Evolutionary conservation across 2,888 invertebrate species (phyloP).

Genomic region (Nudaria mundana): DNA sequence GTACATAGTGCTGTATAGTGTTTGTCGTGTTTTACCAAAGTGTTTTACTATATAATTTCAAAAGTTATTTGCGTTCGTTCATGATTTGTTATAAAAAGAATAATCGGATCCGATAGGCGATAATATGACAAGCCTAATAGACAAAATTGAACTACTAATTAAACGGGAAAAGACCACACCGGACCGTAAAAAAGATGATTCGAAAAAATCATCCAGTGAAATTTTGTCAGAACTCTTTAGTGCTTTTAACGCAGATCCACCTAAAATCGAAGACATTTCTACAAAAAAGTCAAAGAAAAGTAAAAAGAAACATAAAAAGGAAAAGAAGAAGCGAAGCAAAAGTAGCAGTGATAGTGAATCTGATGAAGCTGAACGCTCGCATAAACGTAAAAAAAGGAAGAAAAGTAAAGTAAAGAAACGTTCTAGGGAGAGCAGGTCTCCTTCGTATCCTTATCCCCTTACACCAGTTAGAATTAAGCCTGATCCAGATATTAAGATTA

Average conservation of each 20-base stretch:
- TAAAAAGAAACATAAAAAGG: constrained; percentile 84
- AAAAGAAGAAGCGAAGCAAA: constrained; percentile 69
- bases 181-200: constrained; percentile 66
- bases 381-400: constrained; percentile 82
- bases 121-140: constrained; percentile 64
- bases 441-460: constrained; percentile 43
- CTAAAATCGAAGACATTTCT: constrained; percentile 69
- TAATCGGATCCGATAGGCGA: too few species aligned
- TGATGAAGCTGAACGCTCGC: constrained; percentile 71
- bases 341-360: constrained; percentile 65
- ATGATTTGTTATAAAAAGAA: too few species aligned
- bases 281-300: constrained; percentile 75
- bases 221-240: constrained; percentile 91
- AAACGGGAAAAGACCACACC: constrained; percentile 73
- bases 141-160: constrained; percentile 70
- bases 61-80: too few species aligned
- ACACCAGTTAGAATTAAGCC: constrained; percentile 52
- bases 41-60: too few species aligned
- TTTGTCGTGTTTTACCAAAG: too few species aligned
- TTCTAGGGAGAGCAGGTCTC: constrained; percentile 46
- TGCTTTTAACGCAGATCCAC: constrained; percentile 88
- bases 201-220: constrained; percentile 86
- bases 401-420: constrained; percentile 68
- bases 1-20: too few species aligned
- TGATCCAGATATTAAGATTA: constrained; percentile 38